A percentile compares a stretch with the other conserved stretches of the same genome.
These are phyloP conservation scores for Lamproptera curius DNA, from an alignment of 2,888 invertebrate genomes.

Conservation along the genomic window DNA sequence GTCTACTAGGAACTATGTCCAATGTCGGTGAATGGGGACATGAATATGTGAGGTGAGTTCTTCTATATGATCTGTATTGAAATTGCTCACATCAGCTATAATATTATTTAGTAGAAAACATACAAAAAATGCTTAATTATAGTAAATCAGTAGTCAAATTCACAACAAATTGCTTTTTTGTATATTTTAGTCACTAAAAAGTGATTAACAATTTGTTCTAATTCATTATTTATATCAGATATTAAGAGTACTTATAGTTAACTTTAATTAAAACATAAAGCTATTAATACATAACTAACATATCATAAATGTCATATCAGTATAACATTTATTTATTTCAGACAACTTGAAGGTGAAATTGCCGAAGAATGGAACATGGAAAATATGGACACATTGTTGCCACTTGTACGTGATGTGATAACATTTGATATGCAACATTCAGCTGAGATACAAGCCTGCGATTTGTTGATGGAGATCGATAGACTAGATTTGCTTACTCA, in stretches of 20 bases:
- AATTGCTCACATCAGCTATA: too few relatives aligned
- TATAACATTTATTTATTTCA: constrained; percentile 43
- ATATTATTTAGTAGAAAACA: too few relatives aligned
- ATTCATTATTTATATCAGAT: too few relatives aligned
- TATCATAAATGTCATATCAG: too few relatives aligned
- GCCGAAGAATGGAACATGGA: constrained; percentile 88
- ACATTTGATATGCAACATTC: constrained; percentile 98
- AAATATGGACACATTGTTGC: constrained; percentile 80
- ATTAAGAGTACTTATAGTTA: too few relatives aligned
- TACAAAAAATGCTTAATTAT: too few relatives aligned
- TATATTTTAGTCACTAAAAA: too few relatives aligned
- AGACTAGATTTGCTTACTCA: constrained; percentile 89
- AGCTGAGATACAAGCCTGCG: constrained; percentile 99
- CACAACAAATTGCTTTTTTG: too few relatives aligned
- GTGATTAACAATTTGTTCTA: too few relatives aligned
- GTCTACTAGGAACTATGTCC: constrained; percentile 88
- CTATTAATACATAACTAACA: too few relatives aligned
- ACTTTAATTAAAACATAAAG: too few relatives aligned
- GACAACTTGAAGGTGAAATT: constrained; percentile 94
- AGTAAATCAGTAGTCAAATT: too few relatives aligned
- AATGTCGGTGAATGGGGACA: constrained; percentile 99
- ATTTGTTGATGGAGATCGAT: constrained; percentile 98
- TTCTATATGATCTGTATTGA: not conserved
- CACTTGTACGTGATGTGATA: constrained; percentile 91
- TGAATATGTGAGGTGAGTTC: constrained; percentile 97